Conservation (phyloP, 2,888 invertebrate species). For the Caenorhabditis afra region DNA sequence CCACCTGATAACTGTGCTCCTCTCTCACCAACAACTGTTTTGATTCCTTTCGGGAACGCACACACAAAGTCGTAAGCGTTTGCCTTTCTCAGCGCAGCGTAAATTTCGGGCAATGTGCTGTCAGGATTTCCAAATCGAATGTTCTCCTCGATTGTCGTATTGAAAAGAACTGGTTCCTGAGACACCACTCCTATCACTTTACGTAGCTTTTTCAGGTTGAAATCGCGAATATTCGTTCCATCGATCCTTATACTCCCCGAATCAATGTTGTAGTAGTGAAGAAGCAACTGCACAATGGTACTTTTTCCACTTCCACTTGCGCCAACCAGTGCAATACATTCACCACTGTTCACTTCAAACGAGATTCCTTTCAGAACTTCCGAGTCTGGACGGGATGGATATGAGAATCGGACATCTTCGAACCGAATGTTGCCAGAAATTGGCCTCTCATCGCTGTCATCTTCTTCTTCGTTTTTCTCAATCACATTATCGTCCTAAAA, state of each 20-base stretch:
- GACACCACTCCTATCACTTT: constrained; percentile 80
- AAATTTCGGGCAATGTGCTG: constrained; percentile 64
- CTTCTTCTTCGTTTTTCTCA: constrained; percentile 74
- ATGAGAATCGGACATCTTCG: constrained; percentile 81
- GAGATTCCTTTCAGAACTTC: constrained; percentile 68
- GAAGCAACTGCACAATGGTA: constrained; percentile 68
- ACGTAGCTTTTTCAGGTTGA: constrained; percentile 82
- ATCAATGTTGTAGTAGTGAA: constrained; percentile 65
- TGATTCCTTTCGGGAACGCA: constrained; percentile 81
- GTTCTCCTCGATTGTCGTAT: constrained; percentile 83
- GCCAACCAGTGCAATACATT: constrained; percentile 72
- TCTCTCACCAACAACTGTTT: constrained; percentile 81
- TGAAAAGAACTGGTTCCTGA: constrained; percentile 85
- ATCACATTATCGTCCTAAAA: constrained; percentile 66
- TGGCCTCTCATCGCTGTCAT: constrained; percentile 76
- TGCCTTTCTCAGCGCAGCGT: constrained; percentile 78
- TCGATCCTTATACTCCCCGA: constrained; percentile 80
- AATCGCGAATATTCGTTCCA: constrained; percentile 80
- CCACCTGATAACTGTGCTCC: constrained; percentile 82
- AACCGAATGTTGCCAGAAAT: constrained; percentile 81
- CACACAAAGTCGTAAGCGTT: constrained; percentile 82
- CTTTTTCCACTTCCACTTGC: constrained; percentile 73
- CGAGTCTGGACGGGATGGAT: constrained; percentile 81
- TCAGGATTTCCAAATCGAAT: constrained; percentile 79
- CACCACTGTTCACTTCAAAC: constrained; percentile 64